phyloP scores from a whole-genome alignment of 2,113 vertebrate species.

The Dipodomys spectabilis region DNA sequence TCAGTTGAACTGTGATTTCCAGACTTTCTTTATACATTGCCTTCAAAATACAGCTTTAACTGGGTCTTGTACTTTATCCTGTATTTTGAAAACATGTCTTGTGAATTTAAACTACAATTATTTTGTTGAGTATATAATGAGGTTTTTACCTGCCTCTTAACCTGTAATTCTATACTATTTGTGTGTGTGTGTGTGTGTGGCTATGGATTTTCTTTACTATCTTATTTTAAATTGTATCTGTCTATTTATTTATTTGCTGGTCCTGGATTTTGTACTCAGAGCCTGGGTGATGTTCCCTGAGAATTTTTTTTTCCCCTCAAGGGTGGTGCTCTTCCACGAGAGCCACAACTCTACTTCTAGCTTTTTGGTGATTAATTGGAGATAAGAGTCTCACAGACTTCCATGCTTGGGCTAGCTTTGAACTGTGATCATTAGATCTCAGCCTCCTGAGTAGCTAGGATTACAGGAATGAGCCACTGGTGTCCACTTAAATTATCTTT shows the following conservation, averaged over 20 bases:
- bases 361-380: too few species aligned
- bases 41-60: neutral
- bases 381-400: too few species aligned
- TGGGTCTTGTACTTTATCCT: neutral
- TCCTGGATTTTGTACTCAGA: too few species aligned
- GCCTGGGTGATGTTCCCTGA: too few species aligned
- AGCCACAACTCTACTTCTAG: too few species aligned
- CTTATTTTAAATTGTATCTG: slow-evolving; percentile 25
- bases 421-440: too few species aligned
- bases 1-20: slow-evolving; percentile 10
- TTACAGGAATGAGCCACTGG: too few species aligned
- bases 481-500: too few species aligned
- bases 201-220: neutral
- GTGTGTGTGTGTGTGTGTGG: neutral
- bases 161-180: slow-evolving; percentile 1
- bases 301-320: too few species aligned
- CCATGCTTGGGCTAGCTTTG: too few species aligned
- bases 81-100: neutral
- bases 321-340: too few species aligned
- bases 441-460: too few species aligned
- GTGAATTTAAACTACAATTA: neutral
- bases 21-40: slow-evolving; percentile 6
- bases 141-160: slow-evolving; percentile 30
- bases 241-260: neutral
- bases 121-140: neutral